Conservation (phyloP, 2,797 vertebrate genomes). For the Gymnoscopelus microlampas region DNA sequence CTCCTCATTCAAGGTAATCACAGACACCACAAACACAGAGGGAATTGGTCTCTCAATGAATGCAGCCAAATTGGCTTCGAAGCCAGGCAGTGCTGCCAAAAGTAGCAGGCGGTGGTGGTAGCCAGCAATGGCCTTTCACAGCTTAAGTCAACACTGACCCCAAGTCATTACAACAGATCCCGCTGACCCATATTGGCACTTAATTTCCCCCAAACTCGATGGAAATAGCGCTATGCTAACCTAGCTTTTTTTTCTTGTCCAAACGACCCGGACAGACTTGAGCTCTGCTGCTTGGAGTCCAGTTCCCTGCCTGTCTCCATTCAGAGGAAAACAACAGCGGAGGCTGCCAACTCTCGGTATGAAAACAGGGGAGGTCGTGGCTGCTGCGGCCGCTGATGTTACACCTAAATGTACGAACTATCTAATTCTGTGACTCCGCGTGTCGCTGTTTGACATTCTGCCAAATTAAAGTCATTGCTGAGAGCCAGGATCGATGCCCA, state of each 20-base stretch:
- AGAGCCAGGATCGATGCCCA: no score
- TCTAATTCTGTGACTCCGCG: no score
- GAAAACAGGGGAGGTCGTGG: slow-evolving; percentile 38
- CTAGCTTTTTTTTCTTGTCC: no score
- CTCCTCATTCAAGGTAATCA: slow-evolving; percentile 8
- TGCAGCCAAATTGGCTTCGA: slow-evolving; percentile 22
- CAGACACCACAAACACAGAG: slow-evolving; percentile 11
- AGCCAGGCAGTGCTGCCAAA: slow-evolving; percentile 21
- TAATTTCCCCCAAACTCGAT: no score
- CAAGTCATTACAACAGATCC: no score
- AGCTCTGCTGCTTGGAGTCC: slow-evolving; percentile 1
- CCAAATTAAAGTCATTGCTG: no score
- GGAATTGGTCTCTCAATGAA: slow-evolving; percentile 16
- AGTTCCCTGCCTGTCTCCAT: slow-evolving; percentile 17
- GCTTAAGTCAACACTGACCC: not conserved
- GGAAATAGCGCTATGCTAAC: no score
- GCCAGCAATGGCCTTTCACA: slow-evolving; percentile 18
- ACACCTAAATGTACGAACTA: no score
- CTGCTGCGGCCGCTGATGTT: slow-evolving; percentile 28
- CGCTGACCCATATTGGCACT: not conserved
- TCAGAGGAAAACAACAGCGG: slow-evolving; percentile 37
- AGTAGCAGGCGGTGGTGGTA: slow-evolving; percentile 7
- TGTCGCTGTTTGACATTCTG: no score
- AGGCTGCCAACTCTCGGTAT: slow-evolving; percentile 47
- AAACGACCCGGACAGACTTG: not conserved